Conservation (phyloP, 1,140 invertebrate species). For the Megalonaias nervosa region DNA sequence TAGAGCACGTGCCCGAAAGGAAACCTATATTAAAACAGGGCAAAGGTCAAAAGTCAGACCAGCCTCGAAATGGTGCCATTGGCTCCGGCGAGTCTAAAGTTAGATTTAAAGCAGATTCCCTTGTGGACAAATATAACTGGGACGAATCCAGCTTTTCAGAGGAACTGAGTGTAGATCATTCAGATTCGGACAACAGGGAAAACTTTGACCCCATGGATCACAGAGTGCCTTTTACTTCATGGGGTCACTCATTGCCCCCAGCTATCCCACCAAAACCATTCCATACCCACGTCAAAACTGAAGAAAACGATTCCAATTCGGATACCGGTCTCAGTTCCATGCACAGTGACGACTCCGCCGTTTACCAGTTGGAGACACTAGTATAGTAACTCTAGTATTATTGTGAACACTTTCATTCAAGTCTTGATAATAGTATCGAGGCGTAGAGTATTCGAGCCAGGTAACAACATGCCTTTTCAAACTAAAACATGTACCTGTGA, state of each 20-base stretch:
- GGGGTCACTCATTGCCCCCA: constrained; percentile 14
- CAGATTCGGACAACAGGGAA: constrained; percentile 25
- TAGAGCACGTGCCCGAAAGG: constrained; percentile 12
- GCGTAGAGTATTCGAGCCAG: too few species aligned
- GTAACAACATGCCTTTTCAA: too few species aligned
- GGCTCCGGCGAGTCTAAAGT: constrained; percentile 30
- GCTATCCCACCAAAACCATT: constrained; percentile 71
- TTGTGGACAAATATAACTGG: constrained; percentile 34
- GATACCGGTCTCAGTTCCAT: constrained; percentile 73
- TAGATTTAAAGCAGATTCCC: constrained; percentile 27
- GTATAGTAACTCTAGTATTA: background rate
- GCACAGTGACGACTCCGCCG: constrained; percentile 37
- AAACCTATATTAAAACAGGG: constrained; percentile 34
- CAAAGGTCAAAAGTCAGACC: too few species aligned
- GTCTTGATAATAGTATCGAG: too few species aligned
- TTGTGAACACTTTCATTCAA: too few species aligned
- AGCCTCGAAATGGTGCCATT: background rate
- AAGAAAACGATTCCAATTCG: constrained; percentile 75
- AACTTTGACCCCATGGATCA: constrained; percentile 32
- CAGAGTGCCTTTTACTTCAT: background rate
- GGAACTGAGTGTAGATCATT: constrained; percentile 39
- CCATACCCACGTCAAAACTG: constrained; percentile 74
- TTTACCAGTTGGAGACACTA: constrained; percentile 38
- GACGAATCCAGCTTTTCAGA: constrained; percentile 40
- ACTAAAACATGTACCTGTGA: too few species aligned